Base-by-base conservation (phyloP, 2,113 vertebrate species). In the Burhinus bistriatus region DNA sequence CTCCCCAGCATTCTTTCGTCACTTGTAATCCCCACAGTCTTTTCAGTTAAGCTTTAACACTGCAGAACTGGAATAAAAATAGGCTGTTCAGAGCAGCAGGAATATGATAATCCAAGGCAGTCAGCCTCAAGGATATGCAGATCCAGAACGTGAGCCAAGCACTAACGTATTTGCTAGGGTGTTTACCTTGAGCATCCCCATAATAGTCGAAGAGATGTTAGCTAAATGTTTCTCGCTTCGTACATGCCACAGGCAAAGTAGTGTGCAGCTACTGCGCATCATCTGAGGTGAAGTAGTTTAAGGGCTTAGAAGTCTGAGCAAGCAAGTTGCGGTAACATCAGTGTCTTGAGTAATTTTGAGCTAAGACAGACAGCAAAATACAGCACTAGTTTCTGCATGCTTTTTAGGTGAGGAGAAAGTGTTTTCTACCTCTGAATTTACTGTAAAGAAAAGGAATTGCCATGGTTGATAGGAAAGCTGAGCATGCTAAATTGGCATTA, bases 361-460 rank as follows among this genome's bases (percentile, higher is more conserved):
- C 73, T 49, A 20, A 85, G 45, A 79, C 25, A 87, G 76, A 70
- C 47, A 47, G 91, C 44, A 29, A 89, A 83, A 58, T 76, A 32
- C 36, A 30, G 78, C 57, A 18, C 73, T 85, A 55, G 78, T 86
- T 94, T 72, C 93, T 94, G 75, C 90, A 94, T 92, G 79, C 90
- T 87, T 90, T 94, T 94, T 92, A 94, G 58, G 92, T 90, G 92
- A 96, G 90, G 95, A 97, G 75, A 93, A 93, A 66, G 92, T 76
- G 78, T 83, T 93, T 95, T 94, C 85, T 95, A 42, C 62, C 78
- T 90, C 70, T 8, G 5, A 80, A 96, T 90, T 90, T 77, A 69
- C 78, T 93, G 78, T 93, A 83, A 96, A 95, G 96, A 49, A 91
- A 88, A 92, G 64, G 79, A 85, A 82, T 94, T 16, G 2, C 54